Base-by-base conservation (phyloP, 1,140 invertebrate genomes). In the Triops longicaudatus region DNA sequence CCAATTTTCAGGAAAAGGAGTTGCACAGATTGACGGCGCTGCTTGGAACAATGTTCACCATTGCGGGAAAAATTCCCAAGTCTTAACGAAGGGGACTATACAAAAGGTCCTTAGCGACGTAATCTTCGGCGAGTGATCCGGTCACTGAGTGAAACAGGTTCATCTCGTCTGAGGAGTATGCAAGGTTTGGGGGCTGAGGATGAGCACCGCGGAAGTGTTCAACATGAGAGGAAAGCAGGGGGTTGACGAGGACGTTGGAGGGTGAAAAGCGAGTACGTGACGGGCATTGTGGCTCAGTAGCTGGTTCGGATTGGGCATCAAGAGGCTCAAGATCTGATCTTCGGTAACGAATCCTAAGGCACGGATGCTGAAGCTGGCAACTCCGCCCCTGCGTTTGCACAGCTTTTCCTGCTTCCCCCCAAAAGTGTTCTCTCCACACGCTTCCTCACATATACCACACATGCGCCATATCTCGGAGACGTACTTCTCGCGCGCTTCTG, bases 261-360 rank as follows among this genome's bases (percentile, higher is more conserved):
- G 17, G 50, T 63, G 22, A n/a, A 63, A 63, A 63, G 50, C 14
- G 50, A 63, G 14, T 63, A 22, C 22, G 50, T 63, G 50, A 22
- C 6, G 50, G 50, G 50, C 17, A n/a, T 17, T 22, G 17, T 22
- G n/a, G 50, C 14, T 17, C 22, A 63, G 31, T 37, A 63, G 50
- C 17, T n/a, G 14, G 50, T 63, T 63, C 17, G 50, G 50, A 63
- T 63, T 63, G 50, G 50, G 50, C 50, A 63, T 63, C 50, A 63
- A 63, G 50, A 63, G 50, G 50, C 50, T 63, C 10, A 63, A 63
- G 50, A 63, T 63, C 17, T 22, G 50, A 63, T 63, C 50, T 63
- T 63, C n/a, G 50, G 50, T 63, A 63, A 63, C 50, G 50, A 63
- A 63, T 63, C 50, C 50, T 63, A 63, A 63, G 50, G 50, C 50